These are phyloP conservation scores for Caerostris extrusa DNA, from an alignment of 1,140 invertebrate genomes.

Conservation along the genomic window DNA sequence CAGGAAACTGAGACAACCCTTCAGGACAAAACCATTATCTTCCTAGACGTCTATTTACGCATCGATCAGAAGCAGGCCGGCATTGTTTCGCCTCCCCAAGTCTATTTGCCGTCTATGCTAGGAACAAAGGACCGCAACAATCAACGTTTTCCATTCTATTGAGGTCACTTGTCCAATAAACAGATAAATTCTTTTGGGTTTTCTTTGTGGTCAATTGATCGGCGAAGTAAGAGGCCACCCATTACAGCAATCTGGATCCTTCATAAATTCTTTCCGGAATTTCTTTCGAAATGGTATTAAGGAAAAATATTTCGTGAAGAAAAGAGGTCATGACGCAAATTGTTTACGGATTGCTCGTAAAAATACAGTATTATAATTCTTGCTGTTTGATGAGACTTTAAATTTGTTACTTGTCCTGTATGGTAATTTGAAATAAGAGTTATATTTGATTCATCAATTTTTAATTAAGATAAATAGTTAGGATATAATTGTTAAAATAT, in stretches of 20 bases:
- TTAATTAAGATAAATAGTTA: too few relatives aligned
- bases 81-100: not conserved
- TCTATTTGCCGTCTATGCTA: not conserved
- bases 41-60: not conserved
- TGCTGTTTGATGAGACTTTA: too few relatives aligned
- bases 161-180: constrained; percentile 11
- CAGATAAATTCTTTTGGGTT: constrained; percentile 16
- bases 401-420: too few relatives aligned
- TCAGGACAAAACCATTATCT: not conserved
- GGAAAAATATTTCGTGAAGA: too few relatives aligned
- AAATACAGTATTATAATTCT: too few relatives aligned
- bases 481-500: too few relatives aligned
- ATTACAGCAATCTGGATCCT: not conserved
- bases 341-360: too few relatives aligned
- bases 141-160: not conserved
- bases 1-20: not conserved
- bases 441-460: too few relatives aligned
- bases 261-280: not conserved
- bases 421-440: too few relatives aligned
- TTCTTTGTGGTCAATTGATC: constrained; percentile 7
- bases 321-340: too few relatives aligned
- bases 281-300: not conserved
- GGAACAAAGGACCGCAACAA: not conserved
- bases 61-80: not conserved
- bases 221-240: not conserved